These are phyloP conservation scores for Pygmarrhopalites habei DNA, from an alignment of 1,140 invertebrate genomes.

Conservation along the genomic window DNA sequence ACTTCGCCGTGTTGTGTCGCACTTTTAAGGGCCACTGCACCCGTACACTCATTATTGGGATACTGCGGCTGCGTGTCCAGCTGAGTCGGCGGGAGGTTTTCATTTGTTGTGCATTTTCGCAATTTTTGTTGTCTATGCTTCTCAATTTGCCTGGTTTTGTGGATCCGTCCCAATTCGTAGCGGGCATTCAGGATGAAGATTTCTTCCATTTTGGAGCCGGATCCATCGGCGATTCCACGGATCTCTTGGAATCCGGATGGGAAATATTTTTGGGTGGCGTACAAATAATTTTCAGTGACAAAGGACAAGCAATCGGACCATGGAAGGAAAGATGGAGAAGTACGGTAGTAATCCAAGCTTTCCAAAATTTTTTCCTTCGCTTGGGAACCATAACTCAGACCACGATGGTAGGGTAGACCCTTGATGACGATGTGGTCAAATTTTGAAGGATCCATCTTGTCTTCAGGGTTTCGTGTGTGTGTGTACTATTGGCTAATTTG, in stretches of 20 bases:
- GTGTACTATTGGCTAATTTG: no score
- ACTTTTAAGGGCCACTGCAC: slow-evolving; percentile 19
- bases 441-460: no score
- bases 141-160: not conserved
- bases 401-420: slow-evolving; percentile 6
- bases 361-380: slow-evolving; percentile 16
- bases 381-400: slow-evolving; percentile 14
- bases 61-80: no score
- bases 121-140: not conserved
- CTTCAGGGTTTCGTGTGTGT: no score
- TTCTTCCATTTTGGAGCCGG: slow-evolving; percentile 9
- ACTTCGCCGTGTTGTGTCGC: slow-evolving; percentile 13
- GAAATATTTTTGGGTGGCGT: slow-evolving; percentile 8
- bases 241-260: slow-evolving; percentile 20
- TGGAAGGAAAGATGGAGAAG: slow-evolving; percentile 1
- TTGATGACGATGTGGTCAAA: slow-evolving; percentile 17
- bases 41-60: slow-evolving; percentile 19
- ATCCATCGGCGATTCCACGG: slow-evolving; percentile 19
- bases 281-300: slow-evolving; percentile 19
- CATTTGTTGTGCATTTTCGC: not conserved
- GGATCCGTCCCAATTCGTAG: slow-evolving; percentile 11
- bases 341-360: slow-evolving; percentile 9
- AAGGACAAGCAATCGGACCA: slow-evolving; percentile 16
- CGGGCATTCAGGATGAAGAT: slow-evolving; percentile 21
- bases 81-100: not conserved